Conservation (phyloP, 2,888 invertebrate genomes). For the Metallyticus violacea region DNA sequence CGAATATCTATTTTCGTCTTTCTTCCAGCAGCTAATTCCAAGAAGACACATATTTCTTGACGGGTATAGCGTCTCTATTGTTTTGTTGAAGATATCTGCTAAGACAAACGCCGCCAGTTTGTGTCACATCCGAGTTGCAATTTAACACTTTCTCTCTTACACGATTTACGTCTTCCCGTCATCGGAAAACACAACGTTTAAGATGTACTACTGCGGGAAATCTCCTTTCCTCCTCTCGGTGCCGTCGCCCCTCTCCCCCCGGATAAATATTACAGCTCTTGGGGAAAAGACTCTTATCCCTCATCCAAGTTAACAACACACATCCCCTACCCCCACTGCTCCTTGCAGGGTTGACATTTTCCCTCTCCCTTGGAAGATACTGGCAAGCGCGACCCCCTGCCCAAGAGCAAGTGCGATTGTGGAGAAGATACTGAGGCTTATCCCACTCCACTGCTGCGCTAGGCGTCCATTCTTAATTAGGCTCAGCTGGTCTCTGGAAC, state of each 20-base stretch:
- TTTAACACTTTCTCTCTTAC: not conserved
- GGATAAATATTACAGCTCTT: not conserved
- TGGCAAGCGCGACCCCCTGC: not conserved
- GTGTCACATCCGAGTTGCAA: not conserved
- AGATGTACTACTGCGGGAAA: not conserved
- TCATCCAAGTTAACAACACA: not conserved
- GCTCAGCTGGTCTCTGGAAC: conserved; percentile 26
- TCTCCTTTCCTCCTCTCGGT: too few species aligned
- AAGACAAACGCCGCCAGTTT: not conserved
- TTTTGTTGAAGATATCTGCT: not conserved
- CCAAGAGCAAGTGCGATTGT: not conserved
- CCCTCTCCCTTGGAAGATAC: not conserved
- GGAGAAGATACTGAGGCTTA: not conserved
- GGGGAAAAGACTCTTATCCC: not conserved
- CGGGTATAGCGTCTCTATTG: not conserved
- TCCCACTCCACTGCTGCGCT: not conserved
- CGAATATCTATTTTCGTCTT: too few species aligned
- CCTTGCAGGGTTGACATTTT: not conserved
- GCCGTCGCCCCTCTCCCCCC: too few species aligned
- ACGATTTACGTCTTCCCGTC: not conserved
- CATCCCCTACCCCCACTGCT: not conserved
- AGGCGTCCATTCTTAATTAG: conserved; percentile 28
- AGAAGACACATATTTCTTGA: not conserved
- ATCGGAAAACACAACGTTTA: not conserved
- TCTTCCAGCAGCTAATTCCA: not conserved